Evolutionary conservation across 2,888 invertebrate genomes (phyloP), one percentile per base, ranked within the genome.

Genomic region (Cephus runcator): DNA sequence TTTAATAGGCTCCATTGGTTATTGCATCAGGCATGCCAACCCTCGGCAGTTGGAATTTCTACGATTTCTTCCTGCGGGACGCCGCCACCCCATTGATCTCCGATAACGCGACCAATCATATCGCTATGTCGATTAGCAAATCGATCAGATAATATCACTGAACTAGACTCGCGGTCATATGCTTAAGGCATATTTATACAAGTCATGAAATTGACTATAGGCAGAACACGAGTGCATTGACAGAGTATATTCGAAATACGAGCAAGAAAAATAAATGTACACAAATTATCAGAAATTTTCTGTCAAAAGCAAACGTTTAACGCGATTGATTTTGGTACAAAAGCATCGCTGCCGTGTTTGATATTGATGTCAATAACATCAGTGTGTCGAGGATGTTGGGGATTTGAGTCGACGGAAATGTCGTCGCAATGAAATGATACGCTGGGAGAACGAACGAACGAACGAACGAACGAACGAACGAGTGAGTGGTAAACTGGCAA

Each of bases 1-100:
- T 71, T 71, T 71, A 71, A 71, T 71, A 71, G 71, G 71, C 71
- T 71, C 71, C 71, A 71, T 71, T 71, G 71, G 71, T 71, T 71
- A 71, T 71, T 34, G 71, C 71, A 71, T 34, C 34, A 34, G 71
- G 71, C 71, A 34, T 23, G 31, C 71, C 31, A 34, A 71, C 31
- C 33, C 71, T 30, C 31, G 31, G 12, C 34, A 31, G 33, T 12
- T 71, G 71, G 71, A 71, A 71, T 71, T 71, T n/a, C 71, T 56
- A 56, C 56, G 9, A 56, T 56, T 56, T 56, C 56, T 56, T 56
- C 23, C 23, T 56, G 9, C 56, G 56, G 56, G 56, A 56, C 56
- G 56, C 9, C 56, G 9, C 23, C 23, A 56, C 23, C 23, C 9
- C 56, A 56, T 9, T 56, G 56, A 56, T 56, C 56, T 23, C 9